Conservation (phyloP, 2,113 vertebrate genomes). For the Hystrix cristata region DNA sequence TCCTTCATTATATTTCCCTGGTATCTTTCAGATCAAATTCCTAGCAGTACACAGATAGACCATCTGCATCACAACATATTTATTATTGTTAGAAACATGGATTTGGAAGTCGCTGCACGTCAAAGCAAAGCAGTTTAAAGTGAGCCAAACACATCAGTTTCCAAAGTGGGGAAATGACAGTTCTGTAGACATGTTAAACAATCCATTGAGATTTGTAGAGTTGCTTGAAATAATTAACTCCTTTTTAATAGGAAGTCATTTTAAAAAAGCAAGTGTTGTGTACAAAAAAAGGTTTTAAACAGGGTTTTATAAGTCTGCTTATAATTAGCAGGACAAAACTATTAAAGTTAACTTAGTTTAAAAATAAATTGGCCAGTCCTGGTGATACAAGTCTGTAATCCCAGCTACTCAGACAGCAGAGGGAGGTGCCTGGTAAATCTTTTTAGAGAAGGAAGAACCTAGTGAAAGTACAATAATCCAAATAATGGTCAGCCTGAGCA, state of each 20-base stretch:
- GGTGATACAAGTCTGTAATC: neutral
- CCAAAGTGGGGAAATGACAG: constrained; percentile 31
- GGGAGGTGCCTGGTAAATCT: neutral
- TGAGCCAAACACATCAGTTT: constrained; percentile 42
- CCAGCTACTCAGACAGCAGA: neutral
- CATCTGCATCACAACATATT: neutral
- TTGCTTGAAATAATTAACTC: neutral
- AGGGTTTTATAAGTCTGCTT: neutral
- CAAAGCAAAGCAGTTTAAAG: constrained; percentile 49
- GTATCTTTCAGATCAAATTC: neutral
- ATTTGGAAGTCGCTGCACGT: neutral
- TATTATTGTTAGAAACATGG: neutral
- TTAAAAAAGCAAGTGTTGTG: neutral
- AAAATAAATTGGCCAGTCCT: neutral
- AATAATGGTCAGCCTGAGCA: neutral
- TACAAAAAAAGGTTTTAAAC: constrained; percentile 44
- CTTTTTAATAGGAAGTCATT: neutral
- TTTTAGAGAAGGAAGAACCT: neutral
- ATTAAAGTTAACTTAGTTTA: constrained; percentile 10
- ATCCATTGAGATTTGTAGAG: neutral
- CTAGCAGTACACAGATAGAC: neutral
- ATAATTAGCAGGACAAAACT: neutral
- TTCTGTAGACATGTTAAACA: neutral
- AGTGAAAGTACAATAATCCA: neutral
- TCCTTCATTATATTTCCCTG: neutral